Conservation (phyloP, 37 sponge, comb jelly and placozoan species). For the Oopsacas minuta region DNA sequence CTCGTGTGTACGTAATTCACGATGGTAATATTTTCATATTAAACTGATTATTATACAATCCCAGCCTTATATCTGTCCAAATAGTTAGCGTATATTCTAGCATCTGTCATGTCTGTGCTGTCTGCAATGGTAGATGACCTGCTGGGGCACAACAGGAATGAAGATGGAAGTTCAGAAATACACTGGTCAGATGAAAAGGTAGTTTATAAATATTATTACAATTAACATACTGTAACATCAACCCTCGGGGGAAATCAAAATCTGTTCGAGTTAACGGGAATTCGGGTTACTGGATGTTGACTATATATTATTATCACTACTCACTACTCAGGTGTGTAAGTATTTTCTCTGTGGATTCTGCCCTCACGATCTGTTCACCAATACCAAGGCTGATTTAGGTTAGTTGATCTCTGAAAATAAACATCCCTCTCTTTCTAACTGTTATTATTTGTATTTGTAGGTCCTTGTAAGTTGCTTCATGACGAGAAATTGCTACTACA, state of each 20-base stretch:
- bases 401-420: constrained; percentile 5
- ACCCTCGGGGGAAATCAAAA: neutral
- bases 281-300: neutral
- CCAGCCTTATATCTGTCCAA: neutral
- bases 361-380: constrained; percentile 80
- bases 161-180: neutral
- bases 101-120: neutral
- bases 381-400: constrained; percentile 92
- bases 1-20: no score
- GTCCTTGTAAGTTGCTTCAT: neutral
- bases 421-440: neutral
- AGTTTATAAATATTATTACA: no score
- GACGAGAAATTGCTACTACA: neutral
- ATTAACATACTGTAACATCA: neutral
- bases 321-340: constrained; percentile 72
- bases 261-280: neutral
- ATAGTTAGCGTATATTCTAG: neutral
- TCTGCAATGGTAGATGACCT: constrained; percentile 15
- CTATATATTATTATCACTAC: neutral
- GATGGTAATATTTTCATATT: no score
- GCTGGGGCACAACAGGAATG: constrained; percentile 5
- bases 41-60: no score
- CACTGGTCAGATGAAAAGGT: constrained; percentile 19
- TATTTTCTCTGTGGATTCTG: constrained; percentile 86
- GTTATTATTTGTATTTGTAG: neutral